These are phyloP conservation scores for Pavo muticus DNA, from an alignment of 2,113 vertebrate species.

Conservation along the genomic window DNA sequence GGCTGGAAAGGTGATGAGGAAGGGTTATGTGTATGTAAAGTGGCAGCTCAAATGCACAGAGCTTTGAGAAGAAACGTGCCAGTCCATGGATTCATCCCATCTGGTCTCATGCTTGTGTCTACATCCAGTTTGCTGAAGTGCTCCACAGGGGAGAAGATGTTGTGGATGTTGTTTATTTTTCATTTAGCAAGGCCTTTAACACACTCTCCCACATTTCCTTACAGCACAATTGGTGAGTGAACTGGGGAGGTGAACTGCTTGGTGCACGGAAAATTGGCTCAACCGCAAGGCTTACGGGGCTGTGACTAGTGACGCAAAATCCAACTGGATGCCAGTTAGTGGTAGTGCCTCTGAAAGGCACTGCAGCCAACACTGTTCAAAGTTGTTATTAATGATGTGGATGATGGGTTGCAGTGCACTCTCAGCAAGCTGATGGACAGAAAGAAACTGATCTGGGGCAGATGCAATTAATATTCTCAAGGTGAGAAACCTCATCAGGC, in stretches of 20 bases:
- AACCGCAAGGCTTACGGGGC: background rate
- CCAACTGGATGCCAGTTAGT: background rate
- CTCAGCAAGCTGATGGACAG: background rate
- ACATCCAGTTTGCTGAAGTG: background rate
- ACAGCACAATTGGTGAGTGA: background rate
- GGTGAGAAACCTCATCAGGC: background rate
- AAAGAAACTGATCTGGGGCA: background rate
- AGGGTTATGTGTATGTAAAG: background rate
- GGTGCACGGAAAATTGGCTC: background rate
- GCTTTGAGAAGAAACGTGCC: background rate
- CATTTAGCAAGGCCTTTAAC: background rate
- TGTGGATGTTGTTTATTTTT: background rate
- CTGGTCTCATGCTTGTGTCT: background rate
- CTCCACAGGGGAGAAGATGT: background rate
- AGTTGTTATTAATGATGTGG: background rate
- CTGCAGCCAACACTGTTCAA: background rate
- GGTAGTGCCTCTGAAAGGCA: background rate
- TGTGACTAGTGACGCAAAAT: background rate
- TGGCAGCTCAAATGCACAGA: background rate
- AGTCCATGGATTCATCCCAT: background rate
- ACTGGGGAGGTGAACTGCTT: background rate
- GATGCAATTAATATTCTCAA: background rate
- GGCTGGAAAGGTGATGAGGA: background rate
- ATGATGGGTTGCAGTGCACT: background rate
- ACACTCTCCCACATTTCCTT: background rate